Evolutionary conservation across 1,140 invertebrate genomes (phyloP).

Genomic region (Drosophila jambulina): DNA sequence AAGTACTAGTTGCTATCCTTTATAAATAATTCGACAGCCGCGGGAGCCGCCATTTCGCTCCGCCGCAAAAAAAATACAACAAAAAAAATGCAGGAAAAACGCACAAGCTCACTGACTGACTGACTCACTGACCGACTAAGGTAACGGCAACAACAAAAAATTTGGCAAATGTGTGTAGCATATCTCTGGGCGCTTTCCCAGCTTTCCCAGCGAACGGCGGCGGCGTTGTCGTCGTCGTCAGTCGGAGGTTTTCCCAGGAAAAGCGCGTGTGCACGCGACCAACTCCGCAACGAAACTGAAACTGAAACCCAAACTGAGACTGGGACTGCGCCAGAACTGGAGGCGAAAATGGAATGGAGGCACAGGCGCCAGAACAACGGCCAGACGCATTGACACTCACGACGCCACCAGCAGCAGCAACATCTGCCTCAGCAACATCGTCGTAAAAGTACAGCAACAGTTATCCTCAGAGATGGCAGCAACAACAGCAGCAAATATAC

Average conservation of each 20-base stretch:
- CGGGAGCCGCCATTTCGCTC: conserved; percentile 17
- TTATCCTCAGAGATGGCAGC: background rate
- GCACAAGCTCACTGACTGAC: conserved; percentile 9
- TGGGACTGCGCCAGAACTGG: conserved; percentile 9
- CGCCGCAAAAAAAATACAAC: background rate
- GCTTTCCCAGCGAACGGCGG: conserved; percentile 12
- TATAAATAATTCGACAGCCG: conserved; percentile 65
- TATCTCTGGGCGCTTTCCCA: conserved; percentile 12
- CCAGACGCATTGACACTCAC: conserved; percentile 13
- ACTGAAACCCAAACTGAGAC: conserved; percentile 28
- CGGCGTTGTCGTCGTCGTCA: background rate
- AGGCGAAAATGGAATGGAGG: conserved; percentile 14
- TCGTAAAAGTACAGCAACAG: conserved; percentile 6
- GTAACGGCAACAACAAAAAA: conserved; percentile 6
- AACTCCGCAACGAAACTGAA: conserved; percentile 72
- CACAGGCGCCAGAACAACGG: conserved; percentile 11
- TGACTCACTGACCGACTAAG: conserved; percentile 33
- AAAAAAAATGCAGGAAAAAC: conserved; percentile 10
- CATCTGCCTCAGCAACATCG: conserved; percentile 18
- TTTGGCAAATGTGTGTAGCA: conserved; percentile 10
- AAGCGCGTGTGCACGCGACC: conserved; percentile 55
- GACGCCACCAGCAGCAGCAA: conserved; percentile 1
- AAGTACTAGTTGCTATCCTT: conserved; percentile 66
- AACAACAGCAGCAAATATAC: background rate
- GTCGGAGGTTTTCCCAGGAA: conserved; percentile 1